Percentiles rank a stretch among this genome's conserved stretches.
These are phyloP conservation scores for Clarias macrocephalus DNA, from an alignment of 2,113 vertebrate species.

Conservation along the genomic window DNA sequence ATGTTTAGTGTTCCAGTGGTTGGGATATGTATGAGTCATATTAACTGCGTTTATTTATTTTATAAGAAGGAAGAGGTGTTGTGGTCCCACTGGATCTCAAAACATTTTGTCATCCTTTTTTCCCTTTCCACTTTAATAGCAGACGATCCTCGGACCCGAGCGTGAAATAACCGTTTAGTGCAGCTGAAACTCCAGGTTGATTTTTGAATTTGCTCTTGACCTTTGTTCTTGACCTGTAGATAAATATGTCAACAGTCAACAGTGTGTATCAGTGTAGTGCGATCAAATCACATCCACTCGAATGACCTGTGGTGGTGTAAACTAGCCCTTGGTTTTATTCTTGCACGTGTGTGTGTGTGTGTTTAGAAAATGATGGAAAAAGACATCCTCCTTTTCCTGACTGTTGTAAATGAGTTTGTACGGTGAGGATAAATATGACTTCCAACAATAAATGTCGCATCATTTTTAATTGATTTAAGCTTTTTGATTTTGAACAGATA, in stretches of 20 bases:
- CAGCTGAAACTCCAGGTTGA: not conserved
- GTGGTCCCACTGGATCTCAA: not conserved
- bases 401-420: not conserved
- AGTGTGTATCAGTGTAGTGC: not conserved
- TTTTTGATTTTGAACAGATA: not conserved
- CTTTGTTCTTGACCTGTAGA: not conserved
- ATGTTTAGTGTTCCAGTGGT: not conserved
- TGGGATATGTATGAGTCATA: not conserved
- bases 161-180: not conserved
- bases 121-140: not conserved
- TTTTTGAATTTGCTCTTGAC: constrained; percentile 16
- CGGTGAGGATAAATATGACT: not conserved
- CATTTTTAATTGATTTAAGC: not conserved
- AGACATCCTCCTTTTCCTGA: not conserved
- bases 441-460: not conserved
- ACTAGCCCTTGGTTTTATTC: not conserved
- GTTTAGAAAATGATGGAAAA: not conserved
- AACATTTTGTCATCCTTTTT: not conserved
- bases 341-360: not conserved
- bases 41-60: not conserved
- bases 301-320: not conserved
- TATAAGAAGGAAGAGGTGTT: not conserved
- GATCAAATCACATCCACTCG: not conserved
- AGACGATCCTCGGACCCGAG: not conserved
- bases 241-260: not conserved